phyloP scores from a whole-genome alignment of 2,797 vertebrate species.

The Sarcophilus harrisii region DNA sequence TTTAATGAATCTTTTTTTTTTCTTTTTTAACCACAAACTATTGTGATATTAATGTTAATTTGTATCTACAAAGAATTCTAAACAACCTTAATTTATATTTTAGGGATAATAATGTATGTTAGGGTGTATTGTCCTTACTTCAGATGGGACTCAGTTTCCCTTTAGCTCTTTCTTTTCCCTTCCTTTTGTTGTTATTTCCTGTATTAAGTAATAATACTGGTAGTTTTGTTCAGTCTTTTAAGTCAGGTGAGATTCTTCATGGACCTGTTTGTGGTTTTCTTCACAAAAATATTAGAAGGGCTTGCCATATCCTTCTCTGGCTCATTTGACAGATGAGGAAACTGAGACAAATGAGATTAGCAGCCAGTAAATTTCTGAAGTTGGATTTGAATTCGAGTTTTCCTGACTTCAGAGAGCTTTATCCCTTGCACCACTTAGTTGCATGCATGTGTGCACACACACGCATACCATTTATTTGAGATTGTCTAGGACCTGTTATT shows the following conservation, averaged over 20 bases:
- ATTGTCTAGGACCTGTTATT: neutral
- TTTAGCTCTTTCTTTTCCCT: neutral
- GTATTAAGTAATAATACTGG: conserved; percentile 40
- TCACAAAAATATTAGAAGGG: neutral
- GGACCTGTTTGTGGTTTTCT: neutral
- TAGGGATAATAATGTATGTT: neutral
- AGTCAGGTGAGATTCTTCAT: no score
- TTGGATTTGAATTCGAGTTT: neutral
- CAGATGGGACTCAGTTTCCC: neutral
- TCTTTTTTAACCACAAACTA: neutral
- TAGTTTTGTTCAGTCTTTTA: neutral
- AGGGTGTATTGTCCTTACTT: neutral
- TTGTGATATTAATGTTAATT: conserved; percentile 49
- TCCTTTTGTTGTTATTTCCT: conserved; percentile 12
- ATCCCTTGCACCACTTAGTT: neutral
- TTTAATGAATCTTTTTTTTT: neutral
- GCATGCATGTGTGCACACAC: neutral
- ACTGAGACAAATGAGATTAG: neutral
- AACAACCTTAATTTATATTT: neutral
- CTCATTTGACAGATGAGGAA: neutral
- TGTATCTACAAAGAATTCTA: neutral
- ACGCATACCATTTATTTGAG: neutral
- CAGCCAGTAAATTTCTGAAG: neutral
- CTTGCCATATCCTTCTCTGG: neutral
- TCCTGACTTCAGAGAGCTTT: neutral